These are phyloP conservation scores for Melikaiella ostensackeni DNA, from an alignment of 2,888 invertebrate species.

Conservation along the genomic window DNA sequence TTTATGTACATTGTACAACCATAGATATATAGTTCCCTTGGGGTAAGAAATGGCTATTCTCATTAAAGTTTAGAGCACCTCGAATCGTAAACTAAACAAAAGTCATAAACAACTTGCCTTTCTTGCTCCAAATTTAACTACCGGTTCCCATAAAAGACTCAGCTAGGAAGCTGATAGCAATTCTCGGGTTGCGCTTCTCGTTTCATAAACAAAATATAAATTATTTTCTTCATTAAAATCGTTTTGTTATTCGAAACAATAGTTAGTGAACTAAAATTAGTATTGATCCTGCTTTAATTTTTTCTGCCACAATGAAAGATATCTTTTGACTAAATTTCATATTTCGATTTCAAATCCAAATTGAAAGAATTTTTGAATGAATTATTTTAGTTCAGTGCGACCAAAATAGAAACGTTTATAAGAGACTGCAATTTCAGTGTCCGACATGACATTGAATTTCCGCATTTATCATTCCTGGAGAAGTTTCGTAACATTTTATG, in stretches of 20 bases:
- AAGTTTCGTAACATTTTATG: constrained; percentile 22
- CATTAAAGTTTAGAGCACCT: constrained; percentile 24
- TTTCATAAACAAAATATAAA: background rate
- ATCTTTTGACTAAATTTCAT: background rate
- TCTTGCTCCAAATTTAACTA: constrained; percentile 8
- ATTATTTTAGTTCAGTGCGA: background rate
- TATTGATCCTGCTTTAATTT: no score
- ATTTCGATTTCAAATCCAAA: background rate
- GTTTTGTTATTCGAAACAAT: no score
- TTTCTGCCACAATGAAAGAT: no score
- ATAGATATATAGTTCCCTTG: background rate
- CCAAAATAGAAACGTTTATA: background rate
- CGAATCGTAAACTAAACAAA: constrained; percentile 23
- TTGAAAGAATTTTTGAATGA: background rate
- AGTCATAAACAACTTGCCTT: constrained; percentile 10
- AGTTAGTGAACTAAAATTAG: no score
- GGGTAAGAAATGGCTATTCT: background rate
- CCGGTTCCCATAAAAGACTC: background rate
- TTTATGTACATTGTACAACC: background rate
- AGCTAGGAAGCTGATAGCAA: background rate
- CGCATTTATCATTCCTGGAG: constrained; percentile 1
- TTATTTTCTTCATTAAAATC: background rate
- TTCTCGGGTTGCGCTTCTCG: background rate
- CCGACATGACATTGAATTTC: background rate
- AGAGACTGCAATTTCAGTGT: constrained; percentile 5